Evolutionary conservation across 1,140 invertebrate species (phyloP), one percentile per base, ranked within the genome.

Genomic region (Harlomillsia oculata): DNA sequence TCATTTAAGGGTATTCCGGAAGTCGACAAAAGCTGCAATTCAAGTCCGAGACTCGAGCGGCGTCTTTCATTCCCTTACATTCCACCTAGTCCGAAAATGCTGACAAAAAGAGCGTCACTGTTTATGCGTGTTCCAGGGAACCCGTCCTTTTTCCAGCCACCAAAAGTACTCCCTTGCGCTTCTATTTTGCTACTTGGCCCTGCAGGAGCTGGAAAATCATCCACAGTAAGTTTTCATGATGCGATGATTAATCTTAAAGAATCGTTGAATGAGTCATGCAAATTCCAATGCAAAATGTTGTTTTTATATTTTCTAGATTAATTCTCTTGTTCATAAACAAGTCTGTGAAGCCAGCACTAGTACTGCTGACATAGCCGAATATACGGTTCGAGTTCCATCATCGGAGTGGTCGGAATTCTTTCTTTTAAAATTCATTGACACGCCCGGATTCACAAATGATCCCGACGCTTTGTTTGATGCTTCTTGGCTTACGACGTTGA

Each of bases 191-290:
- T 58, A 2, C 23, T 58, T 18, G 56, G 56, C 26, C 32, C 46
- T 32, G 25, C 28, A 16, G 20, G 20, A n/a, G n/a, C 56, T 34
- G 56, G 56, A 46, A 58, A 58, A 43, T 58, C 56, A 5, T 39
- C 45, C 2, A 44, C 26, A 14, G 56, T 58, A 58, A 8, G 26
- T 20, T 30, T 32, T 4, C 28, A 5, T 32, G 5, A 34, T 9
- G 8, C 23, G 5, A 6, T 8, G 20, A 11, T 23, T 9, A 11
- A 45, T 23, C 26, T 45, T 8, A 8, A 11, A 29, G 18, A 30
- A 3, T 46, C 28, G 2, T 18, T 11, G 18, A 43, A 26, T 44
- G 28, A 2, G 32, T 29, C 18, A 21, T 16, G 23, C 8, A 6
- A 16, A 30, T 48, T 48, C 44, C 23, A 9, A 56, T 18, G 14